Percentiles rank a stretch among this genome's conserved stretches.
Conservation (phyloP, 2,888 invertebrate species). For the Tipula vernalis region DNA sequence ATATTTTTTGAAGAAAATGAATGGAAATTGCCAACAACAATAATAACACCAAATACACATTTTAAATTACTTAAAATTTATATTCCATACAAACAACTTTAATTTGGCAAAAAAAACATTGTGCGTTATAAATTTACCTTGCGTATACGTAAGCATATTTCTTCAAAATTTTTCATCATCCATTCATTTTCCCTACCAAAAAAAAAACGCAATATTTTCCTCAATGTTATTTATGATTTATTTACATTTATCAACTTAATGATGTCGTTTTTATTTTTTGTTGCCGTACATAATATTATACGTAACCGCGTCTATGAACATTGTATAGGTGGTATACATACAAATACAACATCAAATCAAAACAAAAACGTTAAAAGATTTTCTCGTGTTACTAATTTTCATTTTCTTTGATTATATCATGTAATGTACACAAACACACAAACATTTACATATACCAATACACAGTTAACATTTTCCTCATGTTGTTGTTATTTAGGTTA, state of each 20-base stretch:
- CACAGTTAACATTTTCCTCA: neutral
- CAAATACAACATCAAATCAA: neutral
- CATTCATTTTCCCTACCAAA: neutral
- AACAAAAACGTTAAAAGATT: neutral
- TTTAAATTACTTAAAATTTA: neutral
- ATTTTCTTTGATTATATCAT: neutral
- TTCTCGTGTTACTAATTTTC: neutral
- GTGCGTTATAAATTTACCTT: neutral
- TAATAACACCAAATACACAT: neutral
- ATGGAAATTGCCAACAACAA: neutral
- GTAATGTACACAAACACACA: neutral
- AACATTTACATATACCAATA: neutral
- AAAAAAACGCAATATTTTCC: neutral
- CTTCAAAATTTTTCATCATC: neutral
- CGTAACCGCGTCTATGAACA: neutral
- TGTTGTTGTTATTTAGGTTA: neutral
- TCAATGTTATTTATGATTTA: neutral
- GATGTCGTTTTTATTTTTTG: neutral
- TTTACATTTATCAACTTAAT: constrained; percentile 4
- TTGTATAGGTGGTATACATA: neutral
- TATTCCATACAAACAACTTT: neutral
- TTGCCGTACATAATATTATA: neutral
- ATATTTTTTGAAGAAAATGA: neutral
- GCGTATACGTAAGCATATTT: neutral
- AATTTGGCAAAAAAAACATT: neutral